Evolutionary conservation across 37 sponge, comb jelly and placozoan genomes (phyloP).

Genomic region (Beroe forskalii): DNA sequence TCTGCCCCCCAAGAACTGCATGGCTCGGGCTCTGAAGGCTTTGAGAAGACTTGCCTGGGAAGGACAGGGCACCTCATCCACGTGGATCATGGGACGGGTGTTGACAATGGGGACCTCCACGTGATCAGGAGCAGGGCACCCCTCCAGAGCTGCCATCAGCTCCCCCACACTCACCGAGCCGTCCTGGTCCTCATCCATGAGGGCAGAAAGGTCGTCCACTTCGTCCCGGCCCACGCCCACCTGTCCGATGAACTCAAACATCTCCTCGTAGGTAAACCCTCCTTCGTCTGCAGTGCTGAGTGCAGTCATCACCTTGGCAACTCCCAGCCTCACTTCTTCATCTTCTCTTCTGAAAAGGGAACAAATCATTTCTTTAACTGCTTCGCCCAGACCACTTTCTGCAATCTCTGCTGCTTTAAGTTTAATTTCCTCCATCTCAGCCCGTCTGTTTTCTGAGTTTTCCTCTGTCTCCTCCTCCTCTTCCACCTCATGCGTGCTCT

Average conservation of each 20-base stretch:
- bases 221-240: neutral
- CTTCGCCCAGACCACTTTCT: neutral
- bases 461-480: neutral
- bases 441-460: neutral
- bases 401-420: neutral
- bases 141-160: conserved; percentile 30
- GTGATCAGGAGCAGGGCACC: neutral
- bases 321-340: neutral
- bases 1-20: conserved; percentile 31
- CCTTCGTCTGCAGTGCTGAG: neutral
- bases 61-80: neutral
- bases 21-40: neutral
- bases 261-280: conserved; percentile 6
- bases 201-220: neutral
- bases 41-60: neutral
- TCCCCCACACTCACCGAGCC: conserved; percentile 22
- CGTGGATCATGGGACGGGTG: conserved; percentile 2
- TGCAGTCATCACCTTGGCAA: neutral
- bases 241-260: conserved; percentile 16
- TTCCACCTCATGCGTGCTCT: neutral
- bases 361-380: conserved; percentile 41
- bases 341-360: conserved; percentile 4
- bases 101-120: neutral
- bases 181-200: neutral
- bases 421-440: neutral